Base-by-base conservation (phyloP, 2,113 vertebrate genomes). In the Laterallus jamaicensis region DNA sequence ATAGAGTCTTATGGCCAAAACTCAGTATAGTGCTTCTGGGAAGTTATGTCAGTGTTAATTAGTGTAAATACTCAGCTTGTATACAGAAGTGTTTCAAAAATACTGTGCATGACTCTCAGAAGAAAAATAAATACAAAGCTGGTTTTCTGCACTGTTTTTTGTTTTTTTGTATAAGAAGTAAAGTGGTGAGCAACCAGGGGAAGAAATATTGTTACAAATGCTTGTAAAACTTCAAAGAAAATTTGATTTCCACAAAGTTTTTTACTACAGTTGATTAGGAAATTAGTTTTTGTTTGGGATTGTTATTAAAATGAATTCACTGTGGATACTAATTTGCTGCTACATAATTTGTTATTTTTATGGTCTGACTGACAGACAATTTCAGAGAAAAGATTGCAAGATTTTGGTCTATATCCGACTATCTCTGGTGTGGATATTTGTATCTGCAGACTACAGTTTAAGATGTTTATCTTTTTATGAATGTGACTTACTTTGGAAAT, bases 401-500 rank as follows among this genome's bases (percentile, higher is more conserved):
- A 49, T 11, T 62, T 11, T 0, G 0, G 24, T 69, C 58, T 77
- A 40, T 6, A 44, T 54, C 21, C 80, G 64, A 55, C 32, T 70
- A 15, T 56, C 17, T 56, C 1, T 49, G 39, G 9, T 63, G 5
- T 75, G 35, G n/a, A 28, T 88, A 82, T 93, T 91, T 91, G 42
- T 86, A 47, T 71, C 52, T 80, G 32, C 25, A 64, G 9, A 54
- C 32, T 81, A 13, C 29, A 84, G 37, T 82, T 88, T 66, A 77
- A 24, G 35, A 25, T 75, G 42, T 75, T 94, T 90, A 91, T 92
- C 50, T 82, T 93, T 86, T 68, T 32, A 44, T 64, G 88, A 86
- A 75, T 64, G 37, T 83, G 69, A 71, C 60, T 94, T 81, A 87
- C 74, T 88, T 95, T 60, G 66, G 66, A 92, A 95, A 93, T 90